Conservation (phyloP, 2,113 vertebrate genomes). For the Oriolus oriolus region DNA sequence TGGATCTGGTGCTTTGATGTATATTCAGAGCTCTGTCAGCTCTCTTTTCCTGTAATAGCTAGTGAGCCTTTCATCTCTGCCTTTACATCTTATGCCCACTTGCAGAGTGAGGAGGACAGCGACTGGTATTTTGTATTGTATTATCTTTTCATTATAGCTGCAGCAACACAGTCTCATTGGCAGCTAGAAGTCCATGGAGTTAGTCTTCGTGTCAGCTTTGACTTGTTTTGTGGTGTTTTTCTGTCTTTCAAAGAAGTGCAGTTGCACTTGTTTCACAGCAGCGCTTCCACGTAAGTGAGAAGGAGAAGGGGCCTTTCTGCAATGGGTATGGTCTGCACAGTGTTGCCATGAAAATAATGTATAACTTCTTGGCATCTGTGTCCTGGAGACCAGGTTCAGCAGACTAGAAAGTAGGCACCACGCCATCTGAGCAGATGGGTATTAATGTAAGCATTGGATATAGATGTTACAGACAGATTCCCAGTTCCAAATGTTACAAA, state of each 20-base stretch:
- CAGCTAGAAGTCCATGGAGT: neutral
- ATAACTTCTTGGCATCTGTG: neutral
- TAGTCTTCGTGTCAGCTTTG: neutral
- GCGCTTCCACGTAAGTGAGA: neutral
- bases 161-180: neutral
- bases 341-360: neutral
- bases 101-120: neutral
- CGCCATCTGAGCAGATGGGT: slow-evolving; percentile 40
- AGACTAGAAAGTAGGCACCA: neutral
- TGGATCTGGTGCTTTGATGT: neutral
- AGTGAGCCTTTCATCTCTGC: neutral
- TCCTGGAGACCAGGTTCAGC: neutral
- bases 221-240: neutral
- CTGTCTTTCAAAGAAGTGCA: neutral
- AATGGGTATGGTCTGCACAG: neutral
- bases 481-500: slow-evolving; percentile 9
- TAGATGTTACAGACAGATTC: slow-evolving; percentile 1
- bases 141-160: neutral
- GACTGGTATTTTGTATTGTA: neutral
- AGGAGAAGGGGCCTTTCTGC: neutral
- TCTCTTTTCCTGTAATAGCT: neutral
- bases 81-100: neutral
- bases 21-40: neutral
- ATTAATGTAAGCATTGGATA: slow-evolving; percentile 45
- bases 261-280: neutral